Evolutionary conservation across 2,888 invertebrate genomes (phyloP), one percentile per base, ranked within the genome.

Genomic region (Agrilus mali): DNA sequence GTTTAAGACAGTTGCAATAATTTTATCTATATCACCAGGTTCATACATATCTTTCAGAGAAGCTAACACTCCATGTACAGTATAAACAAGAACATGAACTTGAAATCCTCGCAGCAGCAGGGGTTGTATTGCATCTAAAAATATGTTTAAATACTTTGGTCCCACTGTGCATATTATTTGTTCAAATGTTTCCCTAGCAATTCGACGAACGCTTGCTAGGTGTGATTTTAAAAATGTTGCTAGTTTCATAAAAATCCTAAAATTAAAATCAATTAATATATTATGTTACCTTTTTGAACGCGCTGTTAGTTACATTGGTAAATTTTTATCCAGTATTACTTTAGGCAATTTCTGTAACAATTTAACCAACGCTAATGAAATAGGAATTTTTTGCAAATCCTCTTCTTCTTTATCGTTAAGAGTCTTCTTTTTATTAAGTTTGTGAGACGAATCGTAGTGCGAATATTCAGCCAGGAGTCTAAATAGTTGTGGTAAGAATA

Each of bases 311-410:
- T 68, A 87, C 88, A 90, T 86, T 42, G 89, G 82, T 40, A 95
- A 66, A 63, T 88, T 85, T 42, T 76, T 69, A 34, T 84, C 78
- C 41, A 95, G 63, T 45, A 87, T 70, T 47, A 76, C 75, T 41
- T 78, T 72, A 0, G 96, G 95, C 38, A 97, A 68, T 53, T 84
- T 81, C 59, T 94, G 89, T 50, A 98, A 67, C 15, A 97, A 65
- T 63, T 95, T 95, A 0, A 96, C 88, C 42, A 94, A 75, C 1
- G 97, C 94, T 42, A 96, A 67, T 0, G 94, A 93, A 46, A 98
- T 82, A 0, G 97, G 96, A 7, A 96, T 86, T 38, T 90, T 74
- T 49, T 87, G 70, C 54, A 94, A 80, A 58, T 96, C 94, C 50
- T 93, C 88, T 56, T 87, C 84, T 60, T 96, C 94, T n/a, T 84